Percentiles rank a stretch among this genome's conserved stretches.
These are phyloP conservation scores for Eupithecia subfuscata DNA, from an alignment of 2,888 invertebrate genomes.

Conservation along the genomic window DNA sequence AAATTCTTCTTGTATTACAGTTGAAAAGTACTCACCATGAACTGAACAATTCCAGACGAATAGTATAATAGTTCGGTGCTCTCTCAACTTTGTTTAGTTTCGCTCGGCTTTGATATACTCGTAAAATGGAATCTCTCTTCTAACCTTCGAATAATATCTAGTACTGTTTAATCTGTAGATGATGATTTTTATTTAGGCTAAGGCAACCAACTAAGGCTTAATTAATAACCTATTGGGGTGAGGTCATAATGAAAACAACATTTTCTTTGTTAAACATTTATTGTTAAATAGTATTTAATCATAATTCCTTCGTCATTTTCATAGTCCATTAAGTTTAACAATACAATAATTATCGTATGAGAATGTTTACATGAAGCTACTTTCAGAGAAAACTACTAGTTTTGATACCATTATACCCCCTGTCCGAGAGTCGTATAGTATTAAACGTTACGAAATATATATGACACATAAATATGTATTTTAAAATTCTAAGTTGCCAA, in stretches of 20 bases:
- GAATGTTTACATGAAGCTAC: conserved; percentile 78
- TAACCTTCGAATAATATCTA: not conserved
- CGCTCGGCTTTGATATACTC: not conserved
- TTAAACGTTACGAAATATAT: conserved; percentile 64
- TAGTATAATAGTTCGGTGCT: not conserved
- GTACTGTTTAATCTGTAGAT: not conserved
- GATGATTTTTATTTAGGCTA: not conserved
- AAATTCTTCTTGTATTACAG: not conserved
- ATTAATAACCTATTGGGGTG: not conserved
- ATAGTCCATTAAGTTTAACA: conserved; percentile 75
- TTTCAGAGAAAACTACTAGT: conserved; percentile 77
- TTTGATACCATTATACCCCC: conserved; percentile 77
- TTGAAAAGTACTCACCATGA: not conserved
- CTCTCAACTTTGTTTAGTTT: not conserved
- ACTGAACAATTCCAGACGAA: not conserved
- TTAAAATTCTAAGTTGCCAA: conserved; percentile 80
- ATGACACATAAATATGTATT: conserved; percentile 66
- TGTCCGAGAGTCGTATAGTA: conserved; percentile 74
- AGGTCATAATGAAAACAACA: conserved; percentile 37
- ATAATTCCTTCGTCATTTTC: conserved; percentile 76
- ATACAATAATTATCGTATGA: conserved; percentile 70
- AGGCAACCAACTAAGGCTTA: not conserved
- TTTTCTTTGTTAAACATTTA: conserved; percentile 81
- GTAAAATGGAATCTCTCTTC: not conserved
- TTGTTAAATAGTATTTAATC: conserved; percentile 57